Percentiles rank a stretch among this genome's conserved stretches.
phyloP scores from a whole-genome alignment of 2,888 invertebrate genomes.

The Plagodis dolabraria region DNA sequence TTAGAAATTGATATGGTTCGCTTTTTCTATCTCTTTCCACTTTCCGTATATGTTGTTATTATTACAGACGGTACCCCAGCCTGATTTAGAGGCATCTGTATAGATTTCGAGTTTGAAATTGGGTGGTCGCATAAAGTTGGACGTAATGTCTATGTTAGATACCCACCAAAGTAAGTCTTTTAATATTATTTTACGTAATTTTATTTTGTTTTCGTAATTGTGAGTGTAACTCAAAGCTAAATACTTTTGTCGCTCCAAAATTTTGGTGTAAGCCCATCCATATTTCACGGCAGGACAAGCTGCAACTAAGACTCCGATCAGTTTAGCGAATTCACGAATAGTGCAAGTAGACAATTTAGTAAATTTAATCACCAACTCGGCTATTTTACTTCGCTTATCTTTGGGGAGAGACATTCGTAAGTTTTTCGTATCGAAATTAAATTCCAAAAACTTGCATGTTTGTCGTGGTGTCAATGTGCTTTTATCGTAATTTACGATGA shows the following conservation, averaged over 20 bases:
- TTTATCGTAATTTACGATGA: constrained; percentile 8
- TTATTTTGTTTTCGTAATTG: constrained; percentile 15
- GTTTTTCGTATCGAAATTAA: constrained; percentile 2
- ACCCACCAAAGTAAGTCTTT: constrained; percentile 22
- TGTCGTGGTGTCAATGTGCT: not conserved
- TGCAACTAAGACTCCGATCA: constrained; percentile 25
- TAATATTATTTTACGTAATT: constrained; percentile 2
- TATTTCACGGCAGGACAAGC: constrained; percentile 34
- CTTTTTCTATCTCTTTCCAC: not conserved
- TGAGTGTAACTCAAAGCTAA: constrained; percentile 9
- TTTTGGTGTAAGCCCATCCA: constrained; percentile 33
- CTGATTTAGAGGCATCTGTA: constrained; percentile 5
- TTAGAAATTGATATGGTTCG: constrained; percentile 4
- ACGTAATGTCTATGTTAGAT: constrained; percentile 1
- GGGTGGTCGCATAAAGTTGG: not conserved
- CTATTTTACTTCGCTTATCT: constrained; percentile 26
- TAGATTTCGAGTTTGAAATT: constrained; percentile 5
- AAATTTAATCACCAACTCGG: constrained; percentile 16
- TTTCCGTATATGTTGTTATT: not conserved
- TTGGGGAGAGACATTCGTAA: constrained; percentile 15
- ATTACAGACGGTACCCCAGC: constrained; percentile 9
- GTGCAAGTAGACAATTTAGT: constrained; percentile 7
- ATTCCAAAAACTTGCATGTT: constrained; percentile 3
- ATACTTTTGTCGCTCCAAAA: constrained; percentile 30
- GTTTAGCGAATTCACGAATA: constrained; percentile 30